Conservation (phyloP, 2,797 vertebrate genomes). For the Orestias chungarensis region DNA sequence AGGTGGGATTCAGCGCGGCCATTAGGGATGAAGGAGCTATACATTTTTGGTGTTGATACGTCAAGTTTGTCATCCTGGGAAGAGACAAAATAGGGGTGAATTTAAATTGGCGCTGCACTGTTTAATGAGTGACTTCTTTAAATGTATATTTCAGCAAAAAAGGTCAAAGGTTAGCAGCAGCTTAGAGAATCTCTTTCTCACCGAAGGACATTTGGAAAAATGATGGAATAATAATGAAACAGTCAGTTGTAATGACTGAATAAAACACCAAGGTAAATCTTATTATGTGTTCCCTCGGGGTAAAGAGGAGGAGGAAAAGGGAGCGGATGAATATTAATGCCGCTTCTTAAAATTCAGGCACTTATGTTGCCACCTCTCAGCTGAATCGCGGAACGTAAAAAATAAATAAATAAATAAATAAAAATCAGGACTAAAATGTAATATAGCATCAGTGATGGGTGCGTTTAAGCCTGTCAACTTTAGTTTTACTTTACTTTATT, state of each 20-base stretch:
- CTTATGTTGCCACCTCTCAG: constrained; percentile 1
- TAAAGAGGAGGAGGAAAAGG: background rate
- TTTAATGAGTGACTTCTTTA: constrained; percentile 13
- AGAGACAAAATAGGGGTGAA: background rate
- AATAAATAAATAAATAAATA: too few species aligned
- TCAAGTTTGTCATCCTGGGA: constrained; percentile 74
- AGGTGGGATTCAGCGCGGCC: constrained; percentile 51
- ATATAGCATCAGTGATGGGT: background rate
- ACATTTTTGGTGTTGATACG: constrained; percentile 72
- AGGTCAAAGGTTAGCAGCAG: constrained; percentile 35
- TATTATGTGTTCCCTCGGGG: background rate
- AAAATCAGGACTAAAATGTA: constrained; percentile 6
- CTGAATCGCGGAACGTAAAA: constrained; percentile 3
- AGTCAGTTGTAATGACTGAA: constrained; percentile 22
- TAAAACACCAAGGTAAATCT: constrained; percentile 34
- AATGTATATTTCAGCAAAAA: constrained; percentile 14
- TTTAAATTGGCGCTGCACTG: background rate
- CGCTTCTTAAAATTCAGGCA: constrained; percentile 28
- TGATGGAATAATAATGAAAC: constrained; percentile 24
- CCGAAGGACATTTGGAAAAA: constrained; percentile 33
- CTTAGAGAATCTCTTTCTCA: constrained; percentile 11
- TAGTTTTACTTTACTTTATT: background rate
- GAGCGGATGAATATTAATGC: constrained; percentile 25
- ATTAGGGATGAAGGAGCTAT: constrained; percentile 77
- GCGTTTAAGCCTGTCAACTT: background rate